Conservation (phyloP, 2,888 invertebrate species). For the Mythimna ferrago region DNA sequence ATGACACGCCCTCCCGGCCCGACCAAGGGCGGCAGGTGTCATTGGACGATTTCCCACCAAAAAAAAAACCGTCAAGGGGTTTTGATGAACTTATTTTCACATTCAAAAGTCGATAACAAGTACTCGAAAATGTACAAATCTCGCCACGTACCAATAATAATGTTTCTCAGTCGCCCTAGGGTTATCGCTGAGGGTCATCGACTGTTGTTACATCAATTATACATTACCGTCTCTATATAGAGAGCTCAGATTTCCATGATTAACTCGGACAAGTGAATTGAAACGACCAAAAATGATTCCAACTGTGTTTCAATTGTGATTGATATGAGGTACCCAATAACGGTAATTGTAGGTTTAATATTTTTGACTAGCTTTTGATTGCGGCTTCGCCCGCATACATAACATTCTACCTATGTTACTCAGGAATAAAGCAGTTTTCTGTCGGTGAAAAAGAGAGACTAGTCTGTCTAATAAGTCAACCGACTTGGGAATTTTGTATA, state of each 20-base stretch:
- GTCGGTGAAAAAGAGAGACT: too few species aligned
- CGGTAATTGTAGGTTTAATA: background rate
- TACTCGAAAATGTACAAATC: slow-evolving; percentile 4
- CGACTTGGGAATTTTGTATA: too few species aligned
- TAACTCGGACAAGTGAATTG: slow-evolving; percentile 22
- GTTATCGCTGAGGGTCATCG: slow-evolving; percentile 32
- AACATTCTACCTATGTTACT: too few species aligned
- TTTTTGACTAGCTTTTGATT: background rate
- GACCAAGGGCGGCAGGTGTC: too few species aligned
- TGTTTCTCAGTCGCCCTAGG: background rate
- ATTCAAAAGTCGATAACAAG: background rate
- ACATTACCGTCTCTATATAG: slow-evolving; percentile 12
- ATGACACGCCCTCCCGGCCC: too few species aligned
- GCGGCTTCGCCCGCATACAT: too few species aligned
- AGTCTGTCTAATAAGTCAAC: too few species aligned
- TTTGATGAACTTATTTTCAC: background rate
- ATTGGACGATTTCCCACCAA: too few species aligned
- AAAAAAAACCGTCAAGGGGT: too few species aligned
- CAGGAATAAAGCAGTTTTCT: too few species aligned
- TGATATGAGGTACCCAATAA: background rate
- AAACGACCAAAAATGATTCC: slow-evolving; percentile 5
- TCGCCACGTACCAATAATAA: background rate
- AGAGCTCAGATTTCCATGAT: slow-evolving; percentile 33
- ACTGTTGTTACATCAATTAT: slow-evolving; percentile 33
- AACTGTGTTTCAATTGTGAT: slow-evolving; percentile 33